Base-by-base conservation (phyloP, 2,113 vertebrate genomes). In the Collichthys lucidus region DNA sequence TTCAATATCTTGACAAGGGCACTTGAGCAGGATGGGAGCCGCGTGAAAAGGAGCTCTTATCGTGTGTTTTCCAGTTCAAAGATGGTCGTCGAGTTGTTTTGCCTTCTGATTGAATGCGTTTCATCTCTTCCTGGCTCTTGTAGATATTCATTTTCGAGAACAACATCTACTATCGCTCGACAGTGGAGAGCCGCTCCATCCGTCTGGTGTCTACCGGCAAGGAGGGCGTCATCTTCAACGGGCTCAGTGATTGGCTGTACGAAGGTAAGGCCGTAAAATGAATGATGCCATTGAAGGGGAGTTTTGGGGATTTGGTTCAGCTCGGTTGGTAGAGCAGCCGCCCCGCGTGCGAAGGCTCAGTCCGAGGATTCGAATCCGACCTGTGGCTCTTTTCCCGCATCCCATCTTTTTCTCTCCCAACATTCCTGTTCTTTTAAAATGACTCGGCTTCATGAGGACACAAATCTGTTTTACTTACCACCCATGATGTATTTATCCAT, bases 91-190 rank as follows among this genome's bases (percentile, higher is more conserved):
- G 7, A 7, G 0, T 31, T 20, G 17, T 49, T 57, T 57, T 20
- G 3, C 4, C 17, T 4, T 40, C 20, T 46, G 19, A 12, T 17
- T 31, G 62, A 15, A 12, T 63, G 1, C 9, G 0, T 64, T 20
- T 70, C 11, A 5, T 46, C 11, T 56, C 2, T 44, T 17, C 56
- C 31, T 60, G 9, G 4, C 3, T 74, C 17, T 55, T 70, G 17
- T 72, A 99, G 98, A 97, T 99, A 85, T 99, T 98, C 90, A 97
- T 99, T 92, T 99, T 99, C 88, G 98, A 99, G 93, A 99, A 99
- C 94, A 99, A 99, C 92, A 98, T 99, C 95, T 99, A 99, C 95
- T 99, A 99, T 91, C 96, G 97, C 20, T 96, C 97, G 0, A 97
- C 96, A 2, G 96, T 98, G 49, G 96, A 96, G 75, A 98, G 97